Conservation (phyloP, 2,797 vertebrate genomes). For the Gymnoscopelus braueri region DNA sequence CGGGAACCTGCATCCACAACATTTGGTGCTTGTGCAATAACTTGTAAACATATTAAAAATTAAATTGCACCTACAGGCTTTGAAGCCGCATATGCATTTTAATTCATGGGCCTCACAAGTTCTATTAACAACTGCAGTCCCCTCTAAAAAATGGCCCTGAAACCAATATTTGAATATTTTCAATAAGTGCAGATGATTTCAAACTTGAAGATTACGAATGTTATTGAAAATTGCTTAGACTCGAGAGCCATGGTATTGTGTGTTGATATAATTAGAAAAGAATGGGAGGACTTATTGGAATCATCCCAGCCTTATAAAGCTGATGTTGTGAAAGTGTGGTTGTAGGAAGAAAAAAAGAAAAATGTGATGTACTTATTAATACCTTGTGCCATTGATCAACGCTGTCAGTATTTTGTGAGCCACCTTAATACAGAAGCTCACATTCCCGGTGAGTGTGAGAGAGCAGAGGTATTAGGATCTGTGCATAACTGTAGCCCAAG, state of each 20-base stretch:
- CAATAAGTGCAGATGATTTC: slow-evolving; percentile 33
- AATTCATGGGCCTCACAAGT: slow-evolving; percentile 60
- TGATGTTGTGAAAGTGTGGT: not conserved
- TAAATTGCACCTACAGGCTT: slow-evolving; percentile 78
- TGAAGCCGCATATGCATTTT: slow-evolving; percentile 69
- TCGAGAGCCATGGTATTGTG: not conserved
- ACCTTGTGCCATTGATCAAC: not conserved
- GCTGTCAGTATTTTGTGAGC: too few relatives aligned
- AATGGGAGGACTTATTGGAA: not conserved
- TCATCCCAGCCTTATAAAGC: not conserved
- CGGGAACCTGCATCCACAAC: slow-evolving; percentile 67
- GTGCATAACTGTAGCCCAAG: too few relatives aligned
- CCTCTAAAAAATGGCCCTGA: slow-evolving; percentile 40
- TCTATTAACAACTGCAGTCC: slow-evolving; percentile 53
- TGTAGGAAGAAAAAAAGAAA: not conserved
- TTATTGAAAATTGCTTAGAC: slow-evolving; percentile 19
- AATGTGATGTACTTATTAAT: not conserved
- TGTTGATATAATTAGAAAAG: slow-evolving; percentile 9
- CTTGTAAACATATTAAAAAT: slow-evolving; percentile 83
- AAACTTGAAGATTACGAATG: slow-evolving; percentile 17
- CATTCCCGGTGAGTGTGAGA: too few relatives aligned
- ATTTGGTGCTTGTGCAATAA: slow-evolving; percentile 70
- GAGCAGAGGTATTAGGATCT: too few relatives aligned
- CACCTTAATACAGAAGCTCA: too few relatives aligned
- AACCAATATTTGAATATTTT: slow-evolving; percentile 45